Base-by-base conservation (phyloP, 2,797 vertebrate species). In the Echiichthys vipera region DNA sequence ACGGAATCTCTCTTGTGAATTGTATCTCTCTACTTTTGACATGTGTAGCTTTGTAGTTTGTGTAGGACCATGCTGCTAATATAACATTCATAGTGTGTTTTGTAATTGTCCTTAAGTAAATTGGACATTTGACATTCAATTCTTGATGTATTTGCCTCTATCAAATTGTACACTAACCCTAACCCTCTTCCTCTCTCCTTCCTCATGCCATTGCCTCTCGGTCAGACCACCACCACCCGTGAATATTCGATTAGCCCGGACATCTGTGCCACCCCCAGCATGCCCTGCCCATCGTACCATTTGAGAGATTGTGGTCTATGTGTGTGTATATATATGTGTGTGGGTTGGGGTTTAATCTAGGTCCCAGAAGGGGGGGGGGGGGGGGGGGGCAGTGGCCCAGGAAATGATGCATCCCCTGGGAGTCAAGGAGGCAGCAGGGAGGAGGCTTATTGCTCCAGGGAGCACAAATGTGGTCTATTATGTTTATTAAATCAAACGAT, bases 361-460 rank as follows among this genome's bases (percentile, higher is more conserved):
- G 82, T 71, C 79, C 72, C 71, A 50, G 70, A 66, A 64, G 77
- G 46, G 89, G 84, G 66, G 46, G 53, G 85, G 66, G 46, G 53
- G 85, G 73, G 53, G 50, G 56, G 24, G 82, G 69, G 76, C 84
- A 87, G 78, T 85, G 83, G 87, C 86, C 89, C 87, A 90, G 91
- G 90, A 92, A 91, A 89, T 90, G 70, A 90, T 89, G 88, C 81
- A 58, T 87, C 88, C 64, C 43, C 68, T 51, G 77, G 85, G 90
- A 87, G 81, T 71, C 43, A 20, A 78, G 84, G 51, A 85, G 85
- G 77, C 84, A 84, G 88, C 87, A 43, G 88, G 84, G 89, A 88
- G 81, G 67, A 72, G 61, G 85, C 73, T 74, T 73, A 73, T 79
- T 65, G 81, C 89, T 75, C 84, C 78, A 36, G 86, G 89, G 85